A percentile compares a stretch with the other conserved stretches of the same genome.
Conservation (phyloP, 2,113 vertebrate species). For the Notiomystis cincta region DNA sequence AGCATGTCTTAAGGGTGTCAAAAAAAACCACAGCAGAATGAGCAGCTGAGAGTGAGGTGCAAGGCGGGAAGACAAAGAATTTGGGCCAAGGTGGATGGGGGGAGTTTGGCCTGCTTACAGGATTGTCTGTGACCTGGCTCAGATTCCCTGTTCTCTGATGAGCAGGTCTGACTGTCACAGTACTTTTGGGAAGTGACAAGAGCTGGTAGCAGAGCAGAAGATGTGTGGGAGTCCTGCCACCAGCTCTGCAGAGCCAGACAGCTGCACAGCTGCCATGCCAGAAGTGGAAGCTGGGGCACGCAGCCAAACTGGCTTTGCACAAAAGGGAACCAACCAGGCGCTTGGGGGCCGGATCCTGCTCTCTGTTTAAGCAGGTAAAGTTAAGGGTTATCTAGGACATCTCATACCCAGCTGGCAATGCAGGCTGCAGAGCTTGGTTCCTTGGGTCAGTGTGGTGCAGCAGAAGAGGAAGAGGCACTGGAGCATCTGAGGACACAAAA, state of each 20-base stretch:
- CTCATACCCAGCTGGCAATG: background rate
- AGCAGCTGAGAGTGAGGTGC: background rate
- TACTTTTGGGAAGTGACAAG: background rate
- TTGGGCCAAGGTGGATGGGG: background rate
- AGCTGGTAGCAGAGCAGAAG: background rate
- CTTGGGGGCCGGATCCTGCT: background rate
- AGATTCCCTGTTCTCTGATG: background rate
- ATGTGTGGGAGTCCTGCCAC: background rate
- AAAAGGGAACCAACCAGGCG: background rate
- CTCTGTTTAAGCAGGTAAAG: background rate
- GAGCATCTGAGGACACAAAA: background rate
- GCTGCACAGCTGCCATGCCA: background rate
- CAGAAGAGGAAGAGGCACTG: background rate
- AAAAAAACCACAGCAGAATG: background rate
- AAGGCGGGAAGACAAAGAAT: rapidly evolving
- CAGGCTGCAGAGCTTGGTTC: background rate
- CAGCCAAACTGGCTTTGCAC: background rate
- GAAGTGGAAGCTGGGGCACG: background rate
- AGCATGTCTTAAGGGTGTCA: background rate
- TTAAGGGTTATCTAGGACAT: background rate
- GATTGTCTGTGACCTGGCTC: background rate
- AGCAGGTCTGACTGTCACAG: background rate
- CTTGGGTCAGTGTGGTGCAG: background rate
- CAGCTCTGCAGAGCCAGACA: background rate
- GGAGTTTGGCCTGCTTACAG: background rate